Evolutionary conservation across 2,113 vertebrate genomes (phyloP).

Genomic region (Ailurus styani): DNA sequence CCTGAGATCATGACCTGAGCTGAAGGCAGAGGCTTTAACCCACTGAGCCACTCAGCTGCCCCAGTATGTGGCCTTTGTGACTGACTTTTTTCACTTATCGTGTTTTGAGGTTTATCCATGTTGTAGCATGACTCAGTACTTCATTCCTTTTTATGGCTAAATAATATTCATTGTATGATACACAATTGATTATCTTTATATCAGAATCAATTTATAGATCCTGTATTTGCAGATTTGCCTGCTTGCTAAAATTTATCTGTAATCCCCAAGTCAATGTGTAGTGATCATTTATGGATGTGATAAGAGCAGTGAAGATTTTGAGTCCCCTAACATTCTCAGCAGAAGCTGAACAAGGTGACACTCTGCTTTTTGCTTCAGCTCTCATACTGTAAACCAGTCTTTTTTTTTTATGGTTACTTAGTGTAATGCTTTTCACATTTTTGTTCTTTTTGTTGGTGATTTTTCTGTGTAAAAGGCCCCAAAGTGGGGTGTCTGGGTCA

Average conservation of each 20-base stretch:
- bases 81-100: neutral
- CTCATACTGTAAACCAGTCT: neutral
- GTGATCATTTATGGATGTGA: neutral
- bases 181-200: neutral
- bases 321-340: neutral
- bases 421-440: neutral
- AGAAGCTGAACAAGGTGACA: neutral
- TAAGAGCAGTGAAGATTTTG: neutral
- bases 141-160: neutral
- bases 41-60: too few relatives aligned
- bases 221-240: neutral
- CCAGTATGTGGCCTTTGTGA: neutral
- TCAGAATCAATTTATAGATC: neutral
- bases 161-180: neutral
- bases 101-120: neutral
- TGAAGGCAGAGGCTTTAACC: too few relatives aligned
- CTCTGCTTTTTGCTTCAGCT: neutral
- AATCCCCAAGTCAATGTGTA: neutral
- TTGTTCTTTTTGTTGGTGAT: too few relatives aligned
- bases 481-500: too few relatives aligned
- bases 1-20: too few relatives aligned
- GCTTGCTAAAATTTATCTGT: neutral
- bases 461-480: too few relatives aligned
- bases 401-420: neutral
- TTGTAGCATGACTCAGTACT: neutral